Base-by-base conservation (phyloP, 1,140 invertebrate genomes). In the Lamellibrachia luymesi region DNA sequence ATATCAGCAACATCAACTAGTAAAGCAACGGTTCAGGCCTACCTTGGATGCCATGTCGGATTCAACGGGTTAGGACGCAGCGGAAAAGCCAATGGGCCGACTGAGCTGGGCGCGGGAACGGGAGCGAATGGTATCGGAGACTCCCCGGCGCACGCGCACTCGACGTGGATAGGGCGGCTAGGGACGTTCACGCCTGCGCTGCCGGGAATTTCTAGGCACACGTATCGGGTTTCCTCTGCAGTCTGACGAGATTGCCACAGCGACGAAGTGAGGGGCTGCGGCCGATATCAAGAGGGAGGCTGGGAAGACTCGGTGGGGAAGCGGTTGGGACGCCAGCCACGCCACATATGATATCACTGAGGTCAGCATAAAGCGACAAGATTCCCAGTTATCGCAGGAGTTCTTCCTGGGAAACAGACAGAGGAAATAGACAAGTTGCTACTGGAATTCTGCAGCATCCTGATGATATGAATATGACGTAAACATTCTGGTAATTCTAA, bases 21-120 rank as follows among this genome's bases (percentile, higher is more conserved):
- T 8, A 22, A 80, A 80, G 64, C 13, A 2, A 2, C 64, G 38
- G 38, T 38, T 38, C 38, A 38, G 38, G 38, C 64, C 64, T 80
- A 80, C 64, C 64, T 80, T 80, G 64, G 64, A 80, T 80, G 64
- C 64, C 64, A 80, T 80, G 64, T 80, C 64, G 64, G 64, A 80
- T 80, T 80, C 13, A 80, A 80, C 38, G 64, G 64, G 64, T 22
- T 22, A 80, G 2, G 64, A 80, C 4, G 64, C 64, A 22, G 64
- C 64, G 64, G 2, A 80, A 80, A 22, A 17, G 64, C 8, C 64
- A 80, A 22, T 2, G 64, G 2, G 64, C 64, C 64, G 64, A 80
- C 64, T 17, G 25, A 80, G 17, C 64, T 22, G 64, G 64, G 25
- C 64, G 64, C 13, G 64, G 64, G 64, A 80, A 8, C 64, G 64